Percentiles rank a stretch among this genome's conserved stretches.
Evolutionary conservation across 2,888 invertebrate species (phyloP).

Genomic region (Acronicta alni): DNA sequence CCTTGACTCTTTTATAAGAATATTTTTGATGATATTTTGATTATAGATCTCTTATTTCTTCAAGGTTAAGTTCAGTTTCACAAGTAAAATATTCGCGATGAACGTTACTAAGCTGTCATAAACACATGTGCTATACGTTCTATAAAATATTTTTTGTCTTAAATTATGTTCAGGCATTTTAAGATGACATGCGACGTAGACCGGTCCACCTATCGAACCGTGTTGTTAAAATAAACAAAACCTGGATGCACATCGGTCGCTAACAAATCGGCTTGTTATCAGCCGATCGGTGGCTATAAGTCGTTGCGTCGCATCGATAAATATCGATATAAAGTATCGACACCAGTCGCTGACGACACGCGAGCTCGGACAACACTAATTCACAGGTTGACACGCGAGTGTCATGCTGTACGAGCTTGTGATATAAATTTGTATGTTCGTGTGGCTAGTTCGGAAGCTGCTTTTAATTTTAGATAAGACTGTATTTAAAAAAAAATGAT

Average conservation of each 20-base stretch:
- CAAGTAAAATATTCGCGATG: not conserved
- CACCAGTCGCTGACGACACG: conserved; percentile 72
- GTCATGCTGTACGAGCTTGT: conserved; percentile 56
- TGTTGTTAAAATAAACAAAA: conserved; percentile 70
- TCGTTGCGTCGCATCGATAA: conserved; percentile 79
- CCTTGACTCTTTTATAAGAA: no score
- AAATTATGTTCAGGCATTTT: conserved; percentile 29
- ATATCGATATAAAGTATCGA: conserved; percentile 79
- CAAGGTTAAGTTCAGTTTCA: no score
- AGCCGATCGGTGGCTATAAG: conserved; percentile 80
- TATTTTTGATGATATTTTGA: no score
- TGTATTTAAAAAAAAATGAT: no score
- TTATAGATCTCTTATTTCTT: no score
- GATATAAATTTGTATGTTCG: conserved; percentile 58
- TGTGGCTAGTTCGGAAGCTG: conserved; percentile 46
- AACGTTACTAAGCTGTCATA: not conserved
- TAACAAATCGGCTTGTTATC: conserved; percentile 86
- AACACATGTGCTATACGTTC: conserved; percentile 2
- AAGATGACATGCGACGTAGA: conserved; percentile 41
- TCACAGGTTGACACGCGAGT: conserved; percentile 67
- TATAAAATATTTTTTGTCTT: conserved; percentile 23
- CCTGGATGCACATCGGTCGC: conserved; percentile 64
- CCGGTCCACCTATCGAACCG: conserved; percentile 34
- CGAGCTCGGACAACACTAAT: conserved; percentile 74
- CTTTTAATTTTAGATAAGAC: conserved; percentile 11